These are phyloP conservation scores for Sarcophaga subvicina DNA, from an alignment of 2,888 invertebrate genomes.

Conservation along the genomic window DNA sequence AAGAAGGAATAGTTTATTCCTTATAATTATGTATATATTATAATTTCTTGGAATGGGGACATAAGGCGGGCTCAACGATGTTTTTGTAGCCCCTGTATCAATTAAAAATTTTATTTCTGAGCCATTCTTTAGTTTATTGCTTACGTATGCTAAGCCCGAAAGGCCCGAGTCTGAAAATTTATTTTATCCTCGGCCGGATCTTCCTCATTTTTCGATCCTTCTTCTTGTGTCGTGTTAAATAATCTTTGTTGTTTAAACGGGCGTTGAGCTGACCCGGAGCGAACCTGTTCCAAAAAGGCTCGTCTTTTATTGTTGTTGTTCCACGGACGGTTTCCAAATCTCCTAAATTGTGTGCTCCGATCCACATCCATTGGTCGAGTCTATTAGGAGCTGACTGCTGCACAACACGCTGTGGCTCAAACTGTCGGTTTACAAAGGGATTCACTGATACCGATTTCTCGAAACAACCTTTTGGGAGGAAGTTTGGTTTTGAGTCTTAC, in stretches of 20 bases:
- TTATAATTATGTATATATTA: no score
- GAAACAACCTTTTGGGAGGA: not conserved
- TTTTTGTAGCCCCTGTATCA: slow-evolving; percentile 34
- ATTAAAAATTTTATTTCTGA: slow-evolving; percentile 39
- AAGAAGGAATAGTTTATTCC: not conserved
- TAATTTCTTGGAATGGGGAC: not conserved
- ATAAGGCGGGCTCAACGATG: no score
- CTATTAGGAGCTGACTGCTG: slow-evolving; percentile 10
- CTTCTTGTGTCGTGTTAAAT: slow-evolving; percentile 16
- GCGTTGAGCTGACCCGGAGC: slow-evolving; percentile 1
- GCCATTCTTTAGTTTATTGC: slow-evolving; percentile 21
- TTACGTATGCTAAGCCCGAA: slow-evolving; percentile 51
- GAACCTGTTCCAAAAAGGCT: not conserved
- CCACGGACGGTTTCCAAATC: not conserved
- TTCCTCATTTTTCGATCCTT: not conserved
- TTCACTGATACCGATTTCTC: slow-evolving; percentile 2
- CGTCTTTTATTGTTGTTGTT: slow-evolving; percentile 1
- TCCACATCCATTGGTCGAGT: slow-evolving; percentile 14
- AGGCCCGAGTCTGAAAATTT: slow-evolving; percentile 30
- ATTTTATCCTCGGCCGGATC: slow-evolving; percentile 11
- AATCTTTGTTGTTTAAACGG: not conserved
- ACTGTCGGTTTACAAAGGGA: slow-evolving; percentile 5
- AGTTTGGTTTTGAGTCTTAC: slow-evolving; percentile 10
- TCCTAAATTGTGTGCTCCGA: slow-evolving; percentile 9
- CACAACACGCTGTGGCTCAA: not conserved